These are phyloP conservation scores for Athalia rosae DNA, from an alignment of 2,888 invertebrate species.

Conservation along the genomic window DNA sequence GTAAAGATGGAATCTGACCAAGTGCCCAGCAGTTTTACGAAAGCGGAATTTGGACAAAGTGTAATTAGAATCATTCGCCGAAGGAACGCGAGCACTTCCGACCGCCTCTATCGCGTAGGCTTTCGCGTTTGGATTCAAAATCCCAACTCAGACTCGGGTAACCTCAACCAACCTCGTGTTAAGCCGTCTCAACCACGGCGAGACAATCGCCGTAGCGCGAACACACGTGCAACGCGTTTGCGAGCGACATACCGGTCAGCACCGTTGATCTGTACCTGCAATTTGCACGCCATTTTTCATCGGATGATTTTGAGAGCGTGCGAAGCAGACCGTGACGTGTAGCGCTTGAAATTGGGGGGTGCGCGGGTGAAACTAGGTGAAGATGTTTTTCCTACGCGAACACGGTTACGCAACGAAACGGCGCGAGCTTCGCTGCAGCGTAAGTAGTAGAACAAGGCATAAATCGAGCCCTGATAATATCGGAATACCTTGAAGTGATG, in stretches of 20 bases:
- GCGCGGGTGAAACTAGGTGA: too few relatives aligned
- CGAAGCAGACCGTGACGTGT: too few relatives aligned
- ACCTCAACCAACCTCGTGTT: constrained; percentile 21
- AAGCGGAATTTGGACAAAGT: constrained; percentile 4
- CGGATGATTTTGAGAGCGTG: too few relatives aligned
- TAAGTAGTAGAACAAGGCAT: constrained; percentile 39
- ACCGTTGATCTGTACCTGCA: too few relatives aligned
- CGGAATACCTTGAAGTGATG: constrained; percentile 60
- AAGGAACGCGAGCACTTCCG: constrained; percentile 2
- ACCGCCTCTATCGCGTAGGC: not conserved
- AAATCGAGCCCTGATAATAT: constrained; percentile 57
- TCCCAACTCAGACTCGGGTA: not conserved
- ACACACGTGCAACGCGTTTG: constrained; percentile 10
- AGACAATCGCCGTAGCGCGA: constrained; percentile 9
- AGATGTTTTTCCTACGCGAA: too few relatives aligned
- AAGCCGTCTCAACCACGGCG: constrained; percentile 11
- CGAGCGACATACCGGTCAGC: too few relatives aligned
- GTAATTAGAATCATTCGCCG: constrained; percentile 18
- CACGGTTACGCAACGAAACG: not conserved
- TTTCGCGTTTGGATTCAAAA: constrained; percentile 11
- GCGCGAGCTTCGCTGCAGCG: too few relatives aligned
- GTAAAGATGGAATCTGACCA: too few relatives aligned
- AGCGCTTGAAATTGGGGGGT: too few relatives aligned
- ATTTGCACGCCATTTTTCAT: too few relatives aligned
- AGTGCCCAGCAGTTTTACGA: not conserved